Conservation (phyloP, 1,140 invertebrate species). For the Drosophila nikananu region DNA sequence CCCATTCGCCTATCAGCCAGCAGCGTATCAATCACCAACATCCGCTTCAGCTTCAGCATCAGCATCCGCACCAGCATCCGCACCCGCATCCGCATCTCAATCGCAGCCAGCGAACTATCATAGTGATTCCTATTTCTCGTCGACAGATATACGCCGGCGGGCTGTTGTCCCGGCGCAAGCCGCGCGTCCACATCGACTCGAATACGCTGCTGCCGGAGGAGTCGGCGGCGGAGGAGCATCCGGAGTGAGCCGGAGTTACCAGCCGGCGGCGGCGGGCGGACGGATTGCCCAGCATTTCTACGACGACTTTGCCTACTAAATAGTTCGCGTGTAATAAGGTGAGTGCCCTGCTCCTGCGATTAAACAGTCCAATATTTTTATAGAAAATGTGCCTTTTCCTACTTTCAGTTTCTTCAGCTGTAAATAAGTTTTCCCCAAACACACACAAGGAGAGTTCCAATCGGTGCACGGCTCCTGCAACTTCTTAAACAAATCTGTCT, state of each 20-base stretch:
- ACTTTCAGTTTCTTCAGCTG: constrained; percentile 66
- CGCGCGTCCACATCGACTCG: constrained; percentile 76
- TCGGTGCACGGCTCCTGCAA: constrained; percentile 58
- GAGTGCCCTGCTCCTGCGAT: background rate
- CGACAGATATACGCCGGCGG: constrained; percentile 84
- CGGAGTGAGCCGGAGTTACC: constrained; percentile 34
- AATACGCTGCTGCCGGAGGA: constrained; percentile 73
- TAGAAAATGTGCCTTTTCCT: background rate
- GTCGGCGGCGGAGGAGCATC: constrained; percentile 28
- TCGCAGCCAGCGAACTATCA: constrained; percentile 70
- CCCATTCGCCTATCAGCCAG: constrained; percentile 66
- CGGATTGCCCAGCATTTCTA: constrained; percentile 76
- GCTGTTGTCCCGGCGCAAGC: constrained; percentile 74
- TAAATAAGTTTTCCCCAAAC: constrained; percentile 61
- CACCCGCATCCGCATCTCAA: constrained; percentile 46
- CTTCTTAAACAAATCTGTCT: constrained; percentile 54
- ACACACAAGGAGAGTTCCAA: constrained; percentile 45
- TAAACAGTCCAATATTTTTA: background rate
- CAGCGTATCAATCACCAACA: constrained; percentile 63
- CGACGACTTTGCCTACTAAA: constrained; percentile 80
- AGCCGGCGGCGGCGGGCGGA: constrained; percentile 40
- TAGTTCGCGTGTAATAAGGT: constrained; percentile 53
- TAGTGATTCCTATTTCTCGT: constrained; percentile 85
- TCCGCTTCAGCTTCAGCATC: constrained; percentile 55
- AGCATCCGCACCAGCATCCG: constrained; percentile 42